Evolutionary conservation across 2,797 vertebrate species (phyloP).

Genomic region (Muscicapa comitata): DNA sequence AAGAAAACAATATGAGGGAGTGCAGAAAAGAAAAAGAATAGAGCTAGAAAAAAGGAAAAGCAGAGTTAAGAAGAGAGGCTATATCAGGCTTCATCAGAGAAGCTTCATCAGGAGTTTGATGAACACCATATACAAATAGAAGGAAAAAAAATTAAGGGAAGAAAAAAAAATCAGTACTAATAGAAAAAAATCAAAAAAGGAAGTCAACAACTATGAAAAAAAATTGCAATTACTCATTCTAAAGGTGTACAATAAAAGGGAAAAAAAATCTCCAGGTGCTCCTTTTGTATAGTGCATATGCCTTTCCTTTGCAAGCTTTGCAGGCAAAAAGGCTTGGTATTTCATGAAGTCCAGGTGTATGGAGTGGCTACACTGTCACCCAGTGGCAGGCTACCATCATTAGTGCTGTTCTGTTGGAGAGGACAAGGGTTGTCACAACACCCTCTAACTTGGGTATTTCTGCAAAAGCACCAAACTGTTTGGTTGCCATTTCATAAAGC

Average conservation of each 20-base stretch:
- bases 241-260: neutral
- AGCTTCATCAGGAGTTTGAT: neutral
- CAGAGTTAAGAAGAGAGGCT: neutral
- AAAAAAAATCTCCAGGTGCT: neutral
- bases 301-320: neutral
- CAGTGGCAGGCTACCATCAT: constrained; percentile 30
- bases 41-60: neutral
- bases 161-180: neutral
- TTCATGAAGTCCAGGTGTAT: neutral
- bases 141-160: neutral
- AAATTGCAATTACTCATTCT: neutral
- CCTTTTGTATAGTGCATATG: neutral
- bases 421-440: constrained; percentile 2
- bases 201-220: neutral
- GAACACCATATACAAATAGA: neutral
- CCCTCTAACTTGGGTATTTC: constrained; percentile 29
- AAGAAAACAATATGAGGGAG: neutral
- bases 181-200: neutral
- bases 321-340: neutral
- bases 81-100: neutral
- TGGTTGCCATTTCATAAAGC: constrained; percentile 62
- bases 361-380: constrained; percentile 3
- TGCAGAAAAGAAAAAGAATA: neutral
- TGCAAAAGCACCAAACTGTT: constrained; percentile 36
- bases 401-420: neutral